Evolutionary conservation across 1,140 invertebrate genomes (phyloP), one percentile per base, ranked within the genome.

Genomic region (Colletes latitarsis): DNA sequence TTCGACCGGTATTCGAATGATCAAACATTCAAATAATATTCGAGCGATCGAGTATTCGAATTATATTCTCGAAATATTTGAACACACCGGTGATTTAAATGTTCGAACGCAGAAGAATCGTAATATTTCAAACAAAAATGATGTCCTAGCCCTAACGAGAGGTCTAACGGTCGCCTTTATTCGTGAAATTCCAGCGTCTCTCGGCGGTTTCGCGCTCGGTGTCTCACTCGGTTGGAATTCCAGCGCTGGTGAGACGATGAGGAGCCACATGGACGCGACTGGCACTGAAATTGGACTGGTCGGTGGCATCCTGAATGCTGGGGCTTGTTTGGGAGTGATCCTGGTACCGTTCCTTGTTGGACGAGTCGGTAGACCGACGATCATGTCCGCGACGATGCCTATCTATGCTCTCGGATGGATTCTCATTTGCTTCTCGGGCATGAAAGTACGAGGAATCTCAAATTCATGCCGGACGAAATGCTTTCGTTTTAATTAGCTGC

Each of bases 161-260:
- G 4, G 43, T 46, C 49, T 70, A 41, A 62, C 21, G n/a, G 21
- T 72, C 4, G 49, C 49, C n/a, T 57, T 73, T 68, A 10, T 76
- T 69, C 52, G 21, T 15, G 49, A 69, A 85, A 78, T 89, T 89
- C 55, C 74, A 91, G 90, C 80, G 0, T 91, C 90, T 10, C 85
- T 89, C 8, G 85, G 87, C 21, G 90, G 89, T 8, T 89, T 91
- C 39, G 79, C 85, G 17, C 63, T 90, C 0, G 90, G 90, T 8
- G 85, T 90, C 4, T 82, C 85, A 0, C 68, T 92, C 3, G 90
- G 86, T 19, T 92, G 90, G 89, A 90, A 87, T 70, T 91, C 90
- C 1, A 85, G 80, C 43, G 85, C 85, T 3, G 68, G 71, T 12
- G 46, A 77, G 19, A 76, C 83, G 10, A 55, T 91, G 17, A 77